These are phyloP conservation scores for Crioceris asparagi DNA, from an alignment of 2,888 invertebrate species.

Conservation along the genomic window DNA sequence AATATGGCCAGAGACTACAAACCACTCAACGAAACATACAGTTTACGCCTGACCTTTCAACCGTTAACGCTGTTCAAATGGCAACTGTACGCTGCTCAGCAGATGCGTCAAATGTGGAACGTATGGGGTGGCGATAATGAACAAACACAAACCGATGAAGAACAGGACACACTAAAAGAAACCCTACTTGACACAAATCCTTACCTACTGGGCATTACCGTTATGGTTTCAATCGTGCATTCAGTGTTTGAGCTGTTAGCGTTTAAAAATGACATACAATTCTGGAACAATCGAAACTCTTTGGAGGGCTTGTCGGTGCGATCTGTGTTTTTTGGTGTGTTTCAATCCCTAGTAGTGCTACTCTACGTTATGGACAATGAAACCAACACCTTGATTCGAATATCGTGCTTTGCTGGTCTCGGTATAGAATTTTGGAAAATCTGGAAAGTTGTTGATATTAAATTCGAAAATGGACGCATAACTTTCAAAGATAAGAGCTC, in stretches of 20 bases:
- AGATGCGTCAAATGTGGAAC: conserved; percentile 72
- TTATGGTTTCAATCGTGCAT: conserved; percentile 87
- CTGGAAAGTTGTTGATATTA: conserved; percentile 86
- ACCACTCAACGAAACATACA: conserved; percentile 72
- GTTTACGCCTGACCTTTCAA: conserved; percentile 65
- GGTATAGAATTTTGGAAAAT: conserved; percentile 99
- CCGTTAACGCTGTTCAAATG: conserved; percentile 94
- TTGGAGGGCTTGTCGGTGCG: conserved; percentile 95
- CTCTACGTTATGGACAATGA: conserved; percentile 98
- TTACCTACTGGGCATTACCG: conserved; percentile 82
- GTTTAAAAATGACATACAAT: conserved; percentile 99
- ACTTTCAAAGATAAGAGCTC: conserved; percentile 89
- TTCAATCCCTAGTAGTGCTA: conserved; percentile 90
- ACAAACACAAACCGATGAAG: conserved; percentile 69
- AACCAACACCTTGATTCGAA: conserved; percentile 89
- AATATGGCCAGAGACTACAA: conserved; percentile 92
- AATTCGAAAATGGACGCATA: conserved; percentile 67
- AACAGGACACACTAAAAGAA: conserved; percentile 86
- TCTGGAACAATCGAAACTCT: conserved; percentile 97
- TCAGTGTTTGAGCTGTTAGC: conserved; percentile 97
- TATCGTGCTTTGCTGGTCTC: conserved; percentile 90
- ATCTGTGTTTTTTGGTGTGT: conserved; percentile 96
- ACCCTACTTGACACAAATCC: conserved; percentile 95
- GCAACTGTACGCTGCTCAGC: conserved; percentile 96
- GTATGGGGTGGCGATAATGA: conserved; percentile 57